These are phyloP conservation scores for Fissipunctia ypsillon DNA, from an alignment of 2,888 invertebrate species.

Conservation along the genomic window DNA sequence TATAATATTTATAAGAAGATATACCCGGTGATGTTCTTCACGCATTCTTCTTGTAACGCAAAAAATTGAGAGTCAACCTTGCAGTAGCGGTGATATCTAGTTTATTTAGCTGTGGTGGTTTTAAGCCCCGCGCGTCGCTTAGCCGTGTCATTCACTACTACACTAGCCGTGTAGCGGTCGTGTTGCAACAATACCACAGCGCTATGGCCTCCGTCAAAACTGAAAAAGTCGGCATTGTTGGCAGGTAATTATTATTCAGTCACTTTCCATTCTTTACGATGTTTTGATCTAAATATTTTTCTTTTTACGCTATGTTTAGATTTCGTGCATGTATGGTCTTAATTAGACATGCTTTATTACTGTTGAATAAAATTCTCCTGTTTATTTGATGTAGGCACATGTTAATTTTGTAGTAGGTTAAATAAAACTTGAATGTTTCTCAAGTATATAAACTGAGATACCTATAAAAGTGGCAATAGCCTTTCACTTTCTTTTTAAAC, in stretches of 20 bases:
- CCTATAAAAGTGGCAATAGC: neutral
- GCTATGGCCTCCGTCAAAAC: constrained; percentile 86
- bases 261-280: neutral
- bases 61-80: constrained; percentile 62
- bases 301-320: neutral
- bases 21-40: neutral
- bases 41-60: constrained; percentile 28
- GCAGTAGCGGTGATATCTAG: constrained; percentile 70
- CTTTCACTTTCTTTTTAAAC: neutral
- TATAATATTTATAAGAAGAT: neutral
- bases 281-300: neutral
- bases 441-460: neutral
- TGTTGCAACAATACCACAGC: constrained; percentile 61
- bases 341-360: neutral
- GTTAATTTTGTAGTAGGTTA: neutral
- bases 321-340: constrained; percentile 1
- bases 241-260: constrained; percentile 91
- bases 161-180: constrained; percentile 67
- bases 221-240: constrained; percentile 94
- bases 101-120: constrained; percentile 66
- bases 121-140: constrained; percentile 64
- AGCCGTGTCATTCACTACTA: constrained; percentile 75
- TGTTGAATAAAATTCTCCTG: neutral
- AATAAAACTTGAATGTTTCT: neutral
- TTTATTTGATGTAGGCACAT: too few species aligned